Conservation (phyloP, 2,888 invertebrate species). For the Pammene fasciana region DNA sequence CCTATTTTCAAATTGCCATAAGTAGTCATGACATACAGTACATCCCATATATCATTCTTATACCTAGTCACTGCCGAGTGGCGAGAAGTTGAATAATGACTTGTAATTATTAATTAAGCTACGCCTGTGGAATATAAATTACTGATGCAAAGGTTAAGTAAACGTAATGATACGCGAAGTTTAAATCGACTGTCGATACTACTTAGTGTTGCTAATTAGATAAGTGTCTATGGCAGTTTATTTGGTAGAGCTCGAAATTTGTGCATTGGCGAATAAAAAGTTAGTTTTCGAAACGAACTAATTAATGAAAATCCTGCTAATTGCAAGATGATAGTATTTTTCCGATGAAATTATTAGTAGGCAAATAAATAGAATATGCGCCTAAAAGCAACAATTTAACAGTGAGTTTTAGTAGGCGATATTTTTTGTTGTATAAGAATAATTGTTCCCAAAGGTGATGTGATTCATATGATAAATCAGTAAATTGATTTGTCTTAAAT, state of each 20-base stretch:
- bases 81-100: constrained; percentile 34
- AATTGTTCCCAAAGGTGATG: no score
- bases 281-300: background rate
- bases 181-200: constrained; percentile 6
- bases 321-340: no score
- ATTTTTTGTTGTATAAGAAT: no score
- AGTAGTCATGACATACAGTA: no score
- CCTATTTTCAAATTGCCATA: background rate
- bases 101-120: constrained; percentile 35
- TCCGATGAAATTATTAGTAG: no score
- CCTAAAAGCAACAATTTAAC: no score
- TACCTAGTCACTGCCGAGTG: background rate
- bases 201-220: background rate
- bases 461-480: no score
- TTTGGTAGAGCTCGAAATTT: background rate
- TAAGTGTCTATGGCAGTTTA: background rate
- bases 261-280: background rate
- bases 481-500: no score
- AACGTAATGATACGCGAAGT: constrained; percentile 13
- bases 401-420: no score
- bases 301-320: no score
- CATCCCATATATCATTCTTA: background rate
- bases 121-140: constrained; percentile 31
- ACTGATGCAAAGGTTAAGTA: constrained; percentile 25
- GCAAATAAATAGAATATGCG: no score